These are phyloP conservation scores for Platynereis dumerilii DNA, from an alignment of 2,888 invertebrate species.

Conservation along the genomic window DNA sequence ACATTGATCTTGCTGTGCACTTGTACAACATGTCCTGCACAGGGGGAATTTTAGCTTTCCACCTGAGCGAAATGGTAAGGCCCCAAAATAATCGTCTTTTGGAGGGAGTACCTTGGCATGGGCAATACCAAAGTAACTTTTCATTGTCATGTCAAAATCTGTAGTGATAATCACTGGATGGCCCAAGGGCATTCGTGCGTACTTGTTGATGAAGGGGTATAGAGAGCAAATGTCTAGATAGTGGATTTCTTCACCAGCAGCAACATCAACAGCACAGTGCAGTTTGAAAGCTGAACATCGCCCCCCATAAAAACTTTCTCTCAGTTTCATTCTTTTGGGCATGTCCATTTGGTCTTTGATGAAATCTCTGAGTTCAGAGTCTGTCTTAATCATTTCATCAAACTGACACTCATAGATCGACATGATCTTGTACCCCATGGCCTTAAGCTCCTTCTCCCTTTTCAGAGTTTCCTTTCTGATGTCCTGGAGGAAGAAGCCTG, in stretches of 20 bases:
- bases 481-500: too few species aligned
- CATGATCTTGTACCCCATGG: conserved; percentile 8
- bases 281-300: neutral
- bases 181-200: conserved; percentile 41
- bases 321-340: conserved; percentile 5
- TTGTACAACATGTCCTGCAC: conserved; percentile 51
- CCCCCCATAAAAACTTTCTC: conserved; percentile 11
- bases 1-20: conserved; percentile 2
- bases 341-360: neutral
- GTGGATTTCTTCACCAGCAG: conserved; percentile 36
- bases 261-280: conserved; percentile 35
- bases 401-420: conserved; percentile 12
- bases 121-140: conserved; percentile 43
- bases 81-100: conserved; percentile 46
- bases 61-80: conserved; percentile 47
- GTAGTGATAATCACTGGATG: conserved; percentile 36
- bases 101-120: conserved; percentile 47
- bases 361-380: neutral
- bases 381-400: neutral
- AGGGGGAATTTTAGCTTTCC: conserved; percentile 55
- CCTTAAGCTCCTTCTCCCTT: too few species aligned
- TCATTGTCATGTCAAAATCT: conserved; percentile 34
- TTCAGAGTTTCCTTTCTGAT: too few species aligned
- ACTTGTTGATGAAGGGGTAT: conserved; percentile 46
- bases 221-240: conserved; percentile 43